Evolutionary conservation across 2,888 invertebrate genomes (phyloP).

Genomic region (Apodemia mormo): DNA sequence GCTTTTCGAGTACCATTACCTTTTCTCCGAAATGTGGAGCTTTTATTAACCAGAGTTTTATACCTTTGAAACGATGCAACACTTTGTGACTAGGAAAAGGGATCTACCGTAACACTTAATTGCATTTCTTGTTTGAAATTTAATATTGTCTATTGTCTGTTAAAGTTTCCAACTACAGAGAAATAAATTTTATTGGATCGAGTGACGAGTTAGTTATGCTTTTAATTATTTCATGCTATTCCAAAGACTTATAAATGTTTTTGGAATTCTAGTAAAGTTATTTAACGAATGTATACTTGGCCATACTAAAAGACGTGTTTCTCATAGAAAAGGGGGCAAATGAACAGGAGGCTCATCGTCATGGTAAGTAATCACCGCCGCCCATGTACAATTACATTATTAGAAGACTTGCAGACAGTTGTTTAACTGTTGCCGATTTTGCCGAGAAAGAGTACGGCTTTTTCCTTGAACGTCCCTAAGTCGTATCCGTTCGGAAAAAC

Average conservation of each 20-base stretch:
- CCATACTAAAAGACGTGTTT: too few relatives aligned
- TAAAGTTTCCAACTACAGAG: conserved; percentile 7
- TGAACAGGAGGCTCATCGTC: too few relatives aligned
- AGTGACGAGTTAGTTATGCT: not conserved
- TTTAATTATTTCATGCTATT: not conserved
- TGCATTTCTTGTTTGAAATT: conserved; percentile 20
- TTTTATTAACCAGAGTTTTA: conserved; percentile 60
- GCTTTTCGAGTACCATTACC: conserved; percentile 71
- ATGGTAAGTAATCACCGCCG: too few relatives aligned
- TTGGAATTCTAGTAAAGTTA: not conserved
- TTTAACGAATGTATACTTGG: too few relatives aligned
- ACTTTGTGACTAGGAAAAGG: conserved; percentile 24
- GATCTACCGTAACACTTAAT: conserved; percentile 24
- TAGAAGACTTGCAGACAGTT: too few relatives aligned
- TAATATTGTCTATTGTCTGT: conserved; percentile 8
- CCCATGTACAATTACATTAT: too few relatives aligned
- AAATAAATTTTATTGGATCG: not conserved
- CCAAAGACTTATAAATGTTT: not conserved
- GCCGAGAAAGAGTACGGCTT: too few relatives aligned
- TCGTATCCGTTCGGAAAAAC: too few relatives aligned
- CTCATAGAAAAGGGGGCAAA: too few relatives aligned
- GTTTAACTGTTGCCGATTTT: too few relatives aligned
- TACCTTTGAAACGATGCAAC: conserved; percentile 33
- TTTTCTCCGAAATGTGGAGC: conserved; percentile 59
- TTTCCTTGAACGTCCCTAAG: too few relatives aligned